These are phyloP conservation scores for Brachionus koreanus DNA, from an alignment of 1,140 invertebrate genomes.

Conservation along the genomic window DNA sequence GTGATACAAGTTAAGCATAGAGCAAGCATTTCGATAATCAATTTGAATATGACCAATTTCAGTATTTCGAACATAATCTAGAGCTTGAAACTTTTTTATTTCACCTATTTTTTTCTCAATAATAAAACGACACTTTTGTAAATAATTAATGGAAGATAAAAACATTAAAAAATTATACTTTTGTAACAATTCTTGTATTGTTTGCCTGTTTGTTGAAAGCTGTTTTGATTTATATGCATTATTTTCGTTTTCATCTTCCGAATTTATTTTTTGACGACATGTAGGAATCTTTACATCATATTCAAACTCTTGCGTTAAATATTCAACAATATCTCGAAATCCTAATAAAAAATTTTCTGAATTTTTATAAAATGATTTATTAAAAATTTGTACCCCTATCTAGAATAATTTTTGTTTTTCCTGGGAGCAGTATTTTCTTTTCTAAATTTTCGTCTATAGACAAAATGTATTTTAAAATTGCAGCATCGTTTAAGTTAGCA, in stretches of 20 bases:
- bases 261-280: neutral
- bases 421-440: neutral
- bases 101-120: conserved; percentile 10
- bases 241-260: neutral
- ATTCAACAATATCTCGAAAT: neutral
- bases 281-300: neutral
- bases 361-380: neutral
- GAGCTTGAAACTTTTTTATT: neutral
- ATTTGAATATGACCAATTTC: conserved; percentile 20
- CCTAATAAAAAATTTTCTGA: neutral
- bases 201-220: neutral
- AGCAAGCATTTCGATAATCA: conserved; percentile 17
- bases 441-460: neutral
- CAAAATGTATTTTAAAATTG: neutral
- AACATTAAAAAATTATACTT: neutral
- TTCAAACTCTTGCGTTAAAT: neutral
- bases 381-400: neutral
- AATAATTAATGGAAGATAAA: too few relatives aligned
- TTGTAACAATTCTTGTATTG: neutral
- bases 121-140: conserved; percentile 17
- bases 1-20: neutral
- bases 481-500: neutral
- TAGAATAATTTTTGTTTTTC: neutral
- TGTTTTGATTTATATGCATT: neutral
- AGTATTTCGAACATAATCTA: conserved; percentile 18